Percentiles rank a stretch among this genome's conserved stretches.
These are phyloP conservation scores for Drosophila navojoa DNA, from an alignment of 1,140 invertebrate genomes.

Conservation along the genomic window DNA sequence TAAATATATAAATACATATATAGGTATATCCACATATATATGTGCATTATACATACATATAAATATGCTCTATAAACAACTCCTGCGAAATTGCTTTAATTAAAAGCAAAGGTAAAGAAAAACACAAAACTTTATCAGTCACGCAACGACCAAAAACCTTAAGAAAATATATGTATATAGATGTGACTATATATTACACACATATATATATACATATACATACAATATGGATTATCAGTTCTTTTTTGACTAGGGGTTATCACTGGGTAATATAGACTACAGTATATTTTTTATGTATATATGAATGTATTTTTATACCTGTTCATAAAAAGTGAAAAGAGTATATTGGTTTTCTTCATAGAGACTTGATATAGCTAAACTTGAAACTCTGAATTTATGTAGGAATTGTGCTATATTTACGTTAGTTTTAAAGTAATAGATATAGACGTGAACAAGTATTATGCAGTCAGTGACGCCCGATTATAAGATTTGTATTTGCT, in stretches of 20 bases:
- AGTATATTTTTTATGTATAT: slow-evolving; percentile 5
- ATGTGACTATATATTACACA: slow-evolving; percentile 12
- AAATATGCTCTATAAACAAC: slow-evolving; percentile 10
- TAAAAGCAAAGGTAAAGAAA: slow-evolving; percentile 44
- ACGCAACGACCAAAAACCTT: slow-evolving; percentile 51
- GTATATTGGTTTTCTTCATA: not conserved
- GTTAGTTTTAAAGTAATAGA: too few relatives aligned
- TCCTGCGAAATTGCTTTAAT: slow-evolving; percentile 56
- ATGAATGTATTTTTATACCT: not conserved
- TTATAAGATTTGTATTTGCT: not conserved
- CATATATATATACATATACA: slow-evolving; percentile 4
- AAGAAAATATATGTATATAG: slow-evolving; percentile 11
- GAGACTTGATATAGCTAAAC: too few relatives aligned
- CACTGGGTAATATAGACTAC: slow-evolving; percentile 21
- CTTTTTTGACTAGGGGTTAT: slow-evolving; percentile 43
- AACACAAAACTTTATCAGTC: slow-evolving; percentile 63
- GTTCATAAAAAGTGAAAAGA: too few relatives aligned
- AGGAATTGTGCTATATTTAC: too few relatives aligned
- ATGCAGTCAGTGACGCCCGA: too few relatives aligned
- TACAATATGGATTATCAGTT: slow-evolving; percentile 47
- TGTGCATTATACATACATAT: not conserved
- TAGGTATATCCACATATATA: not conserved
- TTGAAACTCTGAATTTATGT: too few relatives aligned
- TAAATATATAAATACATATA: not conserved
- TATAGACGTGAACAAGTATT: too few relatives aligned